Percentiles rank a stretch among this genome's conserved stretches.
Conservation (phyloP, 2,113 vertebrate genomes). For the Rhinoptilus africanus region DNA sequence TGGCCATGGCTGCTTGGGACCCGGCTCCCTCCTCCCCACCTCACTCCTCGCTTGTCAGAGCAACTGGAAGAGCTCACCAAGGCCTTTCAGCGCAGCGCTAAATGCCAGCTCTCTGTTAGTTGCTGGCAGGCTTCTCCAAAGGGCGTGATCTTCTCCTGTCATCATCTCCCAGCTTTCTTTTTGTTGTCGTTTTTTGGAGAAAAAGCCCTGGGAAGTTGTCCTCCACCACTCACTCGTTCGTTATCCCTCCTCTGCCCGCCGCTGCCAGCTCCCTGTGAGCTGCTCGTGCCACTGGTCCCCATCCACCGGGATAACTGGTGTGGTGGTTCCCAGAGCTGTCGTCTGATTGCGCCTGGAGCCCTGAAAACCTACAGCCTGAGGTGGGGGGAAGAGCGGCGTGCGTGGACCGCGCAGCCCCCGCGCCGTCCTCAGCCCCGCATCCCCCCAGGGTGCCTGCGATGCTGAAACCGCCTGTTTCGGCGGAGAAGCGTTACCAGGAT, state of each 20-base stretch:
- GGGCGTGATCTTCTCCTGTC: background rate
- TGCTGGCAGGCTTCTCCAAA: background rate
- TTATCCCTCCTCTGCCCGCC: background rate
- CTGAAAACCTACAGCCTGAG: rapidly evolving
- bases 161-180: background rate
- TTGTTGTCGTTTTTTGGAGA: background rate
- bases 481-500: background rate
- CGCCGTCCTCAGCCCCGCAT: rapidly evolving
- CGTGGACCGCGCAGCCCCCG: background rate
- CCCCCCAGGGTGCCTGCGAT: rapidly evolving
- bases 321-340: background rate
- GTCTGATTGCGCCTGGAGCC: background rate
- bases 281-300: background rate
- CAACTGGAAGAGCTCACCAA: background rate
- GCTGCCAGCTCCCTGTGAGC: background rate
- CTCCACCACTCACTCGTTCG: background rate
- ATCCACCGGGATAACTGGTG: background rate
- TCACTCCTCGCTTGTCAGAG: background rate
- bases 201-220: background rate
- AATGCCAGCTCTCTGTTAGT: background rate
- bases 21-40: background rate
- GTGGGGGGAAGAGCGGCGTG: background rate
- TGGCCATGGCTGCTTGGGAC: background rate
- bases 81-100: background rate
- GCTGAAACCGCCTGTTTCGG: background rate